Base-by-base conservation (phyloP, 2,113 vertebrate species). In the Platichthys stellatus region DNA sequence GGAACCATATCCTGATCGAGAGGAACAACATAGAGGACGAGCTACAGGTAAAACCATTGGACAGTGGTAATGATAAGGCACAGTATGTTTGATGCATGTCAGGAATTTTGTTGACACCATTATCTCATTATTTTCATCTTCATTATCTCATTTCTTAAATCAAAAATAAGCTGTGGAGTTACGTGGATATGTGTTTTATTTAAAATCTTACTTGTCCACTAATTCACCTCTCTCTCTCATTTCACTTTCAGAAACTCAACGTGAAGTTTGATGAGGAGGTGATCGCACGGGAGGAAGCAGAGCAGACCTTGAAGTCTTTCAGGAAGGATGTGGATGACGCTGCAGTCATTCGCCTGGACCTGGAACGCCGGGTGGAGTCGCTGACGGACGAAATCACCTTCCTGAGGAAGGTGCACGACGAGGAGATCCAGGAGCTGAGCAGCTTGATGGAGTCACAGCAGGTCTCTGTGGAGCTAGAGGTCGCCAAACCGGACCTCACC, bases 361-460 rank as follows among this genome's bases (percentile, higher is more conserved):
- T 97, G 84, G 96, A 97, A 82, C 95, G 94, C 83, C 94, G 95
- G 49, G 78, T 95, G 83, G 95, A 96, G 76, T 93, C 95, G 3
- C 91, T 97, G 63, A 83, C 93, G 74, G 96, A 97, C 1, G 96
- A 97, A 79, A 93, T 97, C 78, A 83, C 90, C 70, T 96, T 96
- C 84, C 81, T 96, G 87, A 94, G 93, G 76, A 93, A 95, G 64
- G 94, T 95, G 56, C 96, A 97, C 62, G 94, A 95, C 2, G 95
- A 96, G 83, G 96, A 97, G 73, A 92, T 97, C 49, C 92, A 93
- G 14, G 95, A 96, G 93, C 92, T 97, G 78, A 94, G 93, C 87
- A 93, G 91, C 74, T 84, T 95, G 83, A 87, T 96, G 83, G 96
- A 96, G 79, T 93, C 92, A 8, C 88, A 95, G 17, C 94, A 94